Base-by-base conservation (phyloP, 2,888 invertebrate species). In the Pollenia labialis region DNA sequence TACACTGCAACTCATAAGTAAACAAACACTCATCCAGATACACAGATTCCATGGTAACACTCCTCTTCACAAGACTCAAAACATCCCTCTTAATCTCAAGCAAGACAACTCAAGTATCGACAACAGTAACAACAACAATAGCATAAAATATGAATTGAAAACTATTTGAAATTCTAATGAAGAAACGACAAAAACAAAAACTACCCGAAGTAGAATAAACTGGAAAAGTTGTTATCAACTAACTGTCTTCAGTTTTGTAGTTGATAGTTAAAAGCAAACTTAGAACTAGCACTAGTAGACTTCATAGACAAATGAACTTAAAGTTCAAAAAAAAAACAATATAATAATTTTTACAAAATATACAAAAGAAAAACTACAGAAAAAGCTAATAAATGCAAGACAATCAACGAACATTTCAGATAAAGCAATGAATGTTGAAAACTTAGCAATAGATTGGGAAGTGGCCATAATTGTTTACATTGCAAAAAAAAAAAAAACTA, bases 101-200 rank as follows among this genome's bases (percentile, higher is more conserved):
- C 9, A 64, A 58, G 16, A n/a, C 23, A 18, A 16, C 42, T 42
- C 10, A 12, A 32, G n/a, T 42, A 62, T 4, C 23, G 40, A 46
- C n/a, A 48, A 48, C 10, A 52, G 46, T 16, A 80, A 46, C 8
- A 71, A 32, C 14, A 80, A 46, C 8, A 71, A 32, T 23, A 64
- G 16, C n/a, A 72, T 58, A 79, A 81, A 87, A 81, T 85, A 85
- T 85, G 85, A 86, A 88, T 88, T 86, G 79, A 87, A 88, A 87
- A 85, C 76, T 71, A 81, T 83, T 84, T 87, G 77, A 87, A 87
- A 87, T 87, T 87, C 81, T 84, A 87, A 87, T 87, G 77, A 81
- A 75, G 46, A 77, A 32, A 32, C 4, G 4, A 32, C 32, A 32
- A 32, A 32, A 32, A 32, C 32, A 32, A 32, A 32, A 32, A 68